Evolutionary conservation across 1,140 invertebrate species (phyloP).

Genomic region (Caenorhabditis latens): DNA sequence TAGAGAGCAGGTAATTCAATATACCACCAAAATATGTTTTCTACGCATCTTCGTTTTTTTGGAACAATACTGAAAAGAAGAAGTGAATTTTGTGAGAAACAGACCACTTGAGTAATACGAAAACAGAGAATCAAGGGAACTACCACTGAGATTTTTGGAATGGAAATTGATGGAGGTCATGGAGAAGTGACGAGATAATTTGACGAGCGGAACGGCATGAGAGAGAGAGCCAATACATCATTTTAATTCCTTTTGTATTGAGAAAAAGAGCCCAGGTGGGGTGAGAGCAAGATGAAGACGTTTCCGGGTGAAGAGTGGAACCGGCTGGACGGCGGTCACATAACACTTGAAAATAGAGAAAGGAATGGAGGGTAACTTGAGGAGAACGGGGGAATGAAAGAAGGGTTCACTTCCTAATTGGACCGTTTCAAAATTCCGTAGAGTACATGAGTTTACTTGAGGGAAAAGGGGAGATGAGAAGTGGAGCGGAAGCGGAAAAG

Average conservation of each 20-base stretch:
- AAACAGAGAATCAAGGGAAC: background rate
- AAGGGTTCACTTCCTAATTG: background rate
- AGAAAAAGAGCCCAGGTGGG: constrained; percentile 5
- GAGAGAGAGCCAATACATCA: constrained; percentile 26
- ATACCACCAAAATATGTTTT: constrained; percentile 5
- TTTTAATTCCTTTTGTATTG: constrained; percentile 52
- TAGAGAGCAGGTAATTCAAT: constrained; percentile 24
- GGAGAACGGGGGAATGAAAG: background rate
- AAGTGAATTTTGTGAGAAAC: background rate
- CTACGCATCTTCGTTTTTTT: background rate
- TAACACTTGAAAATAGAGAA: constrained; percentile 35
- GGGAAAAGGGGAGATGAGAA: background rate
- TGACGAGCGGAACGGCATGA: constrained; percentile 22
- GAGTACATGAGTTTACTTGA: background rate
- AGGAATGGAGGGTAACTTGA: constrained; percentile 31
- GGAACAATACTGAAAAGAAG: background rate
- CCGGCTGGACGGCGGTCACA: constrained; percentile 47
- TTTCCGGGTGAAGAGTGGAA: constrained; percentile 49
- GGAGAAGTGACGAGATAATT: constrained; percentile 40
- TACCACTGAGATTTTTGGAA: constrained; percentile 22
- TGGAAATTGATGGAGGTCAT: constrained; percentile 35
- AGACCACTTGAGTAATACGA: constrained; percentile 6
- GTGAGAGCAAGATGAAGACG: constrained; percentile 32
- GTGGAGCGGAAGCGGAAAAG: background rate
- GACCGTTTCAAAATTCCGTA: background rate